phyloP scores from a whole-genome alignment of 2,888 invertebrate genomes.

The Agrochola litura region DNA sequence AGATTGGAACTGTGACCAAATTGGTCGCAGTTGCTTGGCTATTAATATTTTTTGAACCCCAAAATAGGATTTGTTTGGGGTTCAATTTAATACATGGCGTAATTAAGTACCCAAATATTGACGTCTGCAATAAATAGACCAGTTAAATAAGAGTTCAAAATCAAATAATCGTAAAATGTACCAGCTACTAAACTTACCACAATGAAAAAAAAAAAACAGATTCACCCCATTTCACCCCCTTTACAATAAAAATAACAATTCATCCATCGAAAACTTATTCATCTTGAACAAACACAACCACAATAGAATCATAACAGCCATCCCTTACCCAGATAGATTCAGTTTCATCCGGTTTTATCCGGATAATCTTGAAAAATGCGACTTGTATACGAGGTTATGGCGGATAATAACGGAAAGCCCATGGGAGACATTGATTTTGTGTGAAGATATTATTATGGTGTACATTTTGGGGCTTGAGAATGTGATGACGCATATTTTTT shows the following conservation, averaged over 20 bases:
- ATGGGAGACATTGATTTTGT: slow-evolving; percentile 58
- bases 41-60: too few species aligned
- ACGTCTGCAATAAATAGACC: neutral
- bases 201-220: neutral
- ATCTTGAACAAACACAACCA: slow-evolving; percentile 38
- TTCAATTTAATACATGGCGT: too few species aligned
- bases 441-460: slow-evolving; percentile 44
- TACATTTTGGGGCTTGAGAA: slow-evolving; percentile 29
- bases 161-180: neutral
- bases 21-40: too few species aligned
- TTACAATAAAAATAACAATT: slow-evolving; percentile 17
- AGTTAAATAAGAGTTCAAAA: neutral
- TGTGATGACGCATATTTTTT: slow-evolving; percentile 20
- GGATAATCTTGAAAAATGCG: slow-evolving; percentile 67
- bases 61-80: too few species aligned
- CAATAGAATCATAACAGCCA: slow-evolving; percentile 50
- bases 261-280: slow-evolving; percentile 43
- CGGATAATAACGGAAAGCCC: slow-evolving; percentile 39
- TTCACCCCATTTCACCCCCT: neutral
- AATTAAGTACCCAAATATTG: neutral
- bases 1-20: too few species aligned
- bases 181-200: neutral
- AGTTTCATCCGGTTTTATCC: slow-evolving; percentile 56
- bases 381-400: slow-evolving; percentile 44
- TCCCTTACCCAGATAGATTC: slow-evolving; percentile 49